These are phyloP conservation scores for Morelia viridis DNA, from an alignment of 2,797 vertebrate species.

Conservation along the genomic window DNA sequence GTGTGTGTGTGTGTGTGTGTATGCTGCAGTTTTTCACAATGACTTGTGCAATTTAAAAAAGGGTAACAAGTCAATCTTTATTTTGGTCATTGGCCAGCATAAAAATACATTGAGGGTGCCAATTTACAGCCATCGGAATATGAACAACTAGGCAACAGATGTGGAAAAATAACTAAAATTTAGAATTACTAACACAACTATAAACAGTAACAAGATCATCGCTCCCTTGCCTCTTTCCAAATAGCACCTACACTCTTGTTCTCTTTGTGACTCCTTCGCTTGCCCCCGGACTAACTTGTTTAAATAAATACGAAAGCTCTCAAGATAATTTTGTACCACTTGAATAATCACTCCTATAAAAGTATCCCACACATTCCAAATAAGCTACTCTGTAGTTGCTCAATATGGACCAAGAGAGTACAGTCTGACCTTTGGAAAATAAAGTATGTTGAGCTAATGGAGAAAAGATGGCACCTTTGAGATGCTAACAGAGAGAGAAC, in stretches of 20 bases:
- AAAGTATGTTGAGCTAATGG: slow-evolving; percentile 35
- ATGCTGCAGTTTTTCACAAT: neutral
- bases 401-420: neutral
- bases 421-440: slow-evolving; percentile 58
- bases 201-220: too few relatives aligned
- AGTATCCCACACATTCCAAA: slow-evolving; percentile 15
- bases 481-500: slow-evolving; percentile 43
- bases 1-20: too few relatives aligned
- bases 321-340: slow-evolving; percentile 30
- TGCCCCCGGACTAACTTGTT: neutral
- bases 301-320: neutral
- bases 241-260: neutral
- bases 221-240: neutral
- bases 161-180: too few relatives aligned
- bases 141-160: too few relatives aligned
- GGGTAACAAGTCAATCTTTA: neutral
- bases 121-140: too few relatives aligned
- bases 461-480: slow-evolving; percentile 41
- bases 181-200: too few relatives aligned
- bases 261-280: neutral
- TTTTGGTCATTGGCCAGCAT: too few relatives aligned
- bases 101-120: too few relatives aligned
- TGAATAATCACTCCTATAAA: slow-evolving; percentile 36
- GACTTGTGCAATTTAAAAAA: neutral
- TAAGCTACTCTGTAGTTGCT: slow-evolving; percentile 58